Evolutionary conservation across 2,888 invertebrate genomes (phyloP), one percentile per base, ranked within the genome.

Genomic region (Phorcus lineatus): DNA sequence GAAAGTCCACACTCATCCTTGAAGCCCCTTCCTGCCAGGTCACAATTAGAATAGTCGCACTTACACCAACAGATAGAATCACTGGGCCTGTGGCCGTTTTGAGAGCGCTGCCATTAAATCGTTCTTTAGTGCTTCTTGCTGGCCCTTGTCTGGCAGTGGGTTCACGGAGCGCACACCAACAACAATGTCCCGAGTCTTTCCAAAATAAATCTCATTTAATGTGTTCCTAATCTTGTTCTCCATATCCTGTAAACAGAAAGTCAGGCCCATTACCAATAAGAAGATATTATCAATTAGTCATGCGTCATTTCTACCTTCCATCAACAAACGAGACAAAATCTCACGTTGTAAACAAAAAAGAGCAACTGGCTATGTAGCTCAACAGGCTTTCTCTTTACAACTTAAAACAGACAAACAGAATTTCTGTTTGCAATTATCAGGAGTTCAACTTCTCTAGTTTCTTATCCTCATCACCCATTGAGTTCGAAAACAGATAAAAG

Each of bases 201-300:
- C 98, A 94, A 99, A 99, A 94, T 99, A 99, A 90, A 99, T 99
- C 94, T 99, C 98, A 93, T 99, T 99, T 89, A 99, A 95, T 6
- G 98, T 99, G 93, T 97, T 97, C 88, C 99, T 95, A 92, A 99
- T 99, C 95, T 99, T 99, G 93, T 99, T 99, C 93, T 99, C 99
- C 98, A 99, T 99, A 90, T 99, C 99, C 94, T 94, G 89, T 17
- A 85, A 87, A 47, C 28, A 78, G 24, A 82, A 52, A 82, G 77
- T 57, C 53, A 57, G n/a, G n/a, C 54, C n/a, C 47, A 47, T 47
- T 9, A 47, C 4, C 47, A 47, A 6, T 47, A 11, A 4, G 36
- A 4, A 7, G 36, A 7, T 36, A 36, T 36, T 36, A 36, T 36
- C 36, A 36, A 36, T 36, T 36, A 4, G 7, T 36, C 36, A 4